Evolutionary conservation across 1,140 invertebrate genomes (phyloP), one percentile per base, ranked within the genome.

Genomic region (Uloborus diversus): DNA sequence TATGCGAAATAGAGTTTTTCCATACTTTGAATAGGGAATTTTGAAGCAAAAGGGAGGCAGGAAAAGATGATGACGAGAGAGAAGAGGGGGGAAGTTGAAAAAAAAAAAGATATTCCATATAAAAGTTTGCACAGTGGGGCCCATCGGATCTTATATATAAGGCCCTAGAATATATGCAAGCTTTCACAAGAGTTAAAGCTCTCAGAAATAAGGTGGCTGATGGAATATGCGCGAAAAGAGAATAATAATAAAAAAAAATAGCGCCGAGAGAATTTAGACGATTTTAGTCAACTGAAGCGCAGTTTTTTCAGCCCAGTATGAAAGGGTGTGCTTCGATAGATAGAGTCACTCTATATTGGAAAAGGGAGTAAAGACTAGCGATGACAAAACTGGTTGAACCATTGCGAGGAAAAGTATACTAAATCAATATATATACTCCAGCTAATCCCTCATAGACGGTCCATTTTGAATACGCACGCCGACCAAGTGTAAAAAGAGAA

Each of bases 11-110:
- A 73, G 70, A 73, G 70, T 73, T 73, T 73, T 73, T 62, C 70
- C 70, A 35, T 73, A 73, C 56, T 73, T 73, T 73, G 70, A 73
- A 73, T 73, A 59, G 70, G 70, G 70, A 73, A 73, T 73, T 73
- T 73, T 49, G 53, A 59, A 59, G 69, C 69, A 71, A 59, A 69
- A 42, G 56, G 69, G 56, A 59, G 47, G 56, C 23, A 42, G 33
- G 56, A 59, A 42, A 42, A 59, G 56, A 71, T 42, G 69, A 71
- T 59, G 69, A 59, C 33, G 69, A 62, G 32, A 42, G 35, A 73
- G 62, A 37, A 73, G 37, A 27, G 32, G 32, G 14, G 47, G 20
- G 23, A n/a, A 37, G 37, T 53, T 20, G 49, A 35, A 37, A 62
- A 62, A 73, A 71, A 73, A 62, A 62, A 11, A 37, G 32, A 35